Evolutionary conservation across 2,113 vertebrate species (phyloP).

Genomic region (Urocolius indicus): DNA sequence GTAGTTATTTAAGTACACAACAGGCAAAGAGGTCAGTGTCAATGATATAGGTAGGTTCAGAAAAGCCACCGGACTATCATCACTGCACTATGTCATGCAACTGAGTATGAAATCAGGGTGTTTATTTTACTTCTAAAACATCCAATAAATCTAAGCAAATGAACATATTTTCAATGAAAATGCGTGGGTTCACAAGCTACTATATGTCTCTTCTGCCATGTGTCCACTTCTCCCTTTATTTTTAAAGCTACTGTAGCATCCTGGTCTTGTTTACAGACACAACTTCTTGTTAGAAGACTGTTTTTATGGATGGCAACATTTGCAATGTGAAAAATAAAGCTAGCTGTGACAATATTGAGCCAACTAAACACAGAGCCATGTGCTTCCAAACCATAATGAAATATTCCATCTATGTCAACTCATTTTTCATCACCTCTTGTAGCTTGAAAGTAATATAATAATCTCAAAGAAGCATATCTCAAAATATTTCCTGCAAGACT

Average conservation of each 20-base stretch:
- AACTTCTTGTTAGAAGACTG: neutral
- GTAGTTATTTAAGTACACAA: neutral
- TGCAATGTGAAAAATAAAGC: neutral
- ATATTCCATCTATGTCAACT: neutral
- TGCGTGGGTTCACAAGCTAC: neutral
- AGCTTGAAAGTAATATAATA: neutral
- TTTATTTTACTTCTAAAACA: neutral
- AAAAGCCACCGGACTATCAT: neutral
- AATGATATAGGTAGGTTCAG: neutral
- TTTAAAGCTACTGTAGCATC: neutral
- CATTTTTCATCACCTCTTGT: constrained; percentile 25
- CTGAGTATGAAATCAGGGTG: neutral
- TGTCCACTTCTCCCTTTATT: neutral
- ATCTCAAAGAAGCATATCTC: constrained; percentile 1
- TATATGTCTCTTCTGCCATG: neutral
- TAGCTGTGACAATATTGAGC: neutral
- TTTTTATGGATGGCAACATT: neutral
- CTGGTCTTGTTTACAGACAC: neutral
- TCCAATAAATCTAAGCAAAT: neutral
- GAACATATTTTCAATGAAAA: neutral
- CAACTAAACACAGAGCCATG: neutral
- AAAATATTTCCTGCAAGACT: neutral
- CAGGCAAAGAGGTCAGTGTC: neutral
- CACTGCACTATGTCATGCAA: neutral
- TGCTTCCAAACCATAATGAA: neutral